These are phyloP conservation scores for Acanthosepion pharaonis DNA, from an alignment of 2,888 invertebrate species.

Conservation along the genomic window DNA sequence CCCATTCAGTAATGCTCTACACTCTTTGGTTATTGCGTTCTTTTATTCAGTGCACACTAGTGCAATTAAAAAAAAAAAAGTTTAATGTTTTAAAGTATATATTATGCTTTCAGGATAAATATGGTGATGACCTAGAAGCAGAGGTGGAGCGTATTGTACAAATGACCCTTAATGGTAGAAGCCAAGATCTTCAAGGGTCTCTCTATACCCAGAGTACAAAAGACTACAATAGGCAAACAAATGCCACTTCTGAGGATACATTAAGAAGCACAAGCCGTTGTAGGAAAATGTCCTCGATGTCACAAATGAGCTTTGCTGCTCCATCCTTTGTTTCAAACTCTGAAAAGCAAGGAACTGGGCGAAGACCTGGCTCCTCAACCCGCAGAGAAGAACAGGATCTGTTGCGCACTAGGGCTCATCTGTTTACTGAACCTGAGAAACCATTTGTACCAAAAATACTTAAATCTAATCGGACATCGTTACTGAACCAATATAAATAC, in stretches of 20 bases:
- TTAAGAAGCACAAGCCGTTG: not conserved
- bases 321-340: not conserved
- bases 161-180: not conserved
- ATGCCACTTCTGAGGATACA: not conserved
- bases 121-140: not conserved
- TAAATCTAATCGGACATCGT: constrained; percentile 68
- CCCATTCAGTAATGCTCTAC: too few species aligned
- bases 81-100: too few species aligned
- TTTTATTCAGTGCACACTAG: too few species aligned
- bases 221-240: not conserved
- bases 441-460: constrained; percentile 73
- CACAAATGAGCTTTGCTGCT: not conserved
- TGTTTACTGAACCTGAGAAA: constrained; percentile 70
- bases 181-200: not conserved
- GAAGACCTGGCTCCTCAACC: not conserved
- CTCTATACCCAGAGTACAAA: not conserved
- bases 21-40: too few species aligned
- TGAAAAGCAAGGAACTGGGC: not conserved
- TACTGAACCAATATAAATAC: constrained; percentile 69
- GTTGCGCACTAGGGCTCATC: constrained; percentile 66
- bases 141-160: not conserved
- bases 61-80: too few species aligned
- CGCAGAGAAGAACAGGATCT: constrained; percentile 59
- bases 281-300: not conserved
- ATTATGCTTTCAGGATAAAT: not conserved